A percentile compares a stretch with the other conserved stretches of the same genome.
Conservation (phyloP, 2,113 vertebrate species). For the Epinephelus moara region DNA sequence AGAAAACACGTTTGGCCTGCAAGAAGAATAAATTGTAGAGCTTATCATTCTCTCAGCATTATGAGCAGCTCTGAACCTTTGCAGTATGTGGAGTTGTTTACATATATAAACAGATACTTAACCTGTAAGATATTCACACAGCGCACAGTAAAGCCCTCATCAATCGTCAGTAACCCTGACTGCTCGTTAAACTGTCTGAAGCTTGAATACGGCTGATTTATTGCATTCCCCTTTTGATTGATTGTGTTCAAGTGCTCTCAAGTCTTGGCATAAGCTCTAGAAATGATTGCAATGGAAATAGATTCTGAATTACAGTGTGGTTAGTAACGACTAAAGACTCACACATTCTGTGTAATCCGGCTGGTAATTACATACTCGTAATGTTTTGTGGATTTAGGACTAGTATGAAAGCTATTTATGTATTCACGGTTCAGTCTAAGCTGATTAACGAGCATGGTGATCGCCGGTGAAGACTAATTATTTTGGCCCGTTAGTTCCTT, state of each 20-base stretch:
- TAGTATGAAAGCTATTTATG: constrained; percentile 64
- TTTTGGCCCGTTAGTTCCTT: constrained; percentile 63
- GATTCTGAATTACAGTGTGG: constrained; percentile 16
- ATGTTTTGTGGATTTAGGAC: constrained; percentile 58
- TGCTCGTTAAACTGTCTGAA: constrained; percentile 35
- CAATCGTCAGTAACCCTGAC: constrained; percentile 1
- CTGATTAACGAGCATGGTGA: constrained; percentile 71
- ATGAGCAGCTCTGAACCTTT: neutral
- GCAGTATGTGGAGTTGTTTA: neutral
- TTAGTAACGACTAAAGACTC: constrained; percentile 38
- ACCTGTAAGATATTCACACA: constrained; percentile 1
- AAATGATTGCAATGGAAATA: constrained; percentile 34
- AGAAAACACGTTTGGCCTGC: constrained; percentile 37
- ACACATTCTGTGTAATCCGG: constrained; percentile 48
- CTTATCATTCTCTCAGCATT: constrained; percentile 15
- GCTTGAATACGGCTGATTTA: constrained; percentile 55
- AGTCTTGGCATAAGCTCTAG: neutral
- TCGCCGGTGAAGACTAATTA: constrained; percentile 73
- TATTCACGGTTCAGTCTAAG: constrained; percentile 66
- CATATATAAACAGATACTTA: constrained; percentile 2
- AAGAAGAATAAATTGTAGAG: constrained; percentile 21
- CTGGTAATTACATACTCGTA: constrained; percentile 61
- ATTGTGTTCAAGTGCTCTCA: constrained; percentile 16
- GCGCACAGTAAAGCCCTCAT: neutral
- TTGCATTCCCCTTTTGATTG: constrained; percentile 21